Base-by-base conservation (phyloP, 2,113 vertebrate species). In the Bothrops jararaca region DNA sequence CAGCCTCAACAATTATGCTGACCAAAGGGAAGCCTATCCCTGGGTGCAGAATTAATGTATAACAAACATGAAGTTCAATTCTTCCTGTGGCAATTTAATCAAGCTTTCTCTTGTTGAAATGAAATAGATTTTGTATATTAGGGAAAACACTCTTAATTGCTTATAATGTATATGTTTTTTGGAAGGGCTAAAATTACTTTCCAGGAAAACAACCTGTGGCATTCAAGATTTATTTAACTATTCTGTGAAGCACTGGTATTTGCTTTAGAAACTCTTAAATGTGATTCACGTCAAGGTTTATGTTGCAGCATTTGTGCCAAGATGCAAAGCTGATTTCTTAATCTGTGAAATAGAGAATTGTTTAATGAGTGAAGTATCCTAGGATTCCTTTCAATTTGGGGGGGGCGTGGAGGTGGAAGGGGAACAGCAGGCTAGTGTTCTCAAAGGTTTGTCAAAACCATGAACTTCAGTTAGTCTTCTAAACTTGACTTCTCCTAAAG, bases 191-290 rank as follows among this genome's bases (percentile, higher is more conserved):
- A 34, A 29, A 24, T 34, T 60, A 50, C 42, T 20, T 86, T 29
- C 5, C 23, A 56, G 74, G 45, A 52, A 13, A 92, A 24, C 5
- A 20, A 88, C 54, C 42, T 34, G 57, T 56, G 15, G 48, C 50
- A 12, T 23, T 26, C 42, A 29, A 57, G 69, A 42, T 4, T 88
- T 89, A 7, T 85, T 53, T 50, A 50, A 85, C 34, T 54, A 24
- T 50, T 56, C 20, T 58, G 34, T 85, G 34, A 34, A 42, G 26
- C 45, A 18, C 39, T 80, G 50, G 20, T 89, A 80, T 87, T 80
- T 89, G 91, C 87, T 89, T 74, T 69, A 92, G 53, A 92, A 80
- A 54, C 13, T 45, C 87, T 80, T 85, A 56, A 45, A 64, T 48
- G 8, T 48, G 86, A 20, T 34, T 87, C 42, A 48, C 6, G 29